Conservation (phyloP, 2,113 vertebrate genomes). For the Glaucidium brasilianum region DNA sequence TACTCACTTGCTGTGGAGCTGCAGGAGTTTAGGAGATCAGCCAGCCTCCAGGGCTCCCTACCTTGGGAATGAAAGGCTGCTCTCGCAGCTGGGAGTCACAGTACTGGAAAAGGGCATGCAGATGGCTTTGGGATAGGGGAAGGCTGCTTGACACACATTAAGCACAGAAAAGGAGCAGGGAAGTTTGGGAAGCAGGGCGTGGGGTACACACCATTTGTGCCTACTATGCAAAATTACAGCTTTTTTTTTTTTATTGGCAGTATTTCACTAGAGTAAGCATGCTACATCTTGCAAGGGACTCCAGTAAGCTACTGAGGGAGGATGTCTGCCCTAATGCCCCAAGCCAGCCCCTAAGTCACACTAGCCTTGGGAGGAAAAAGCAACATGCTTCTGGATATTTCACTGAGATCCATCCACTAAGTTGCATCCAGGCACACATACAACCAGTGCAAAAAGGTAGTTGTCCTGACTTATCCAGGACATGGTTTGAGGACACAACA, state of each 20-base stretch:
- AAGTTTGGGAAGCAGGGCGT: not conserved
- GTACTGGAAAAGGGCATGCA: not conserved
- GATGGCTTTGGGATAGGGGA: not conserved
- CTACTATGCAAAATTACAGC: not conserved
- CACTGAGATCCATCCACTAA: not conserved
- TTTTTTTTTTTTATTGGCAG: not conserved
- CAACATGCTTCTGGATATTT: not conserved
- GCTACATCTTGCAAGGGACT: not conserved
- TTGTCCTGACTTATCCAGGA: not conserved
- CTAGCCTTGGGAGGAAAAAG: not conserved
- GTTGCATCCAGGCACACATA: not conserved
- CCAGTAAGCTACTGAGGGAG: not conserved
- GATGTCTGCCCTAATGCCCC: not conserved
- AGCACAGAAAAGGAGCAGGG: not conserved
- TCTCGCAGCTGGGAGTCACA: not conserved
- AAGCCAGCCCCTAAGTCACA: not conserved
- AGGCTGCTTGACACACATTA: not conserved
- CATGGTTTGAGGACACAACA: not conserved
- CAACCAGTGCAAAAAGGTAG: not conserved
- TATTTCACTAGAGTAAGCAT: not conserved
- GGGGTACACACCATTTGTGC: not conserved
- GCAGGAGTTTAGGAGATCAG: not conserved
- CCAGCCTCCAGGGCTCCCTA: not conserved
- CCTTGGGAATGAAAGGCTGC: not conserved
- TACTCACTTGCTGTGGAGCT: not conserved